A percentile compares a stretch with the other conserved stretches of the same genome.
These are phyloP conservation scores for Xanthorhoe designata DNA, from an alignment of 2,888 invertebrate species.

Conservation along the genomic window DNA sequence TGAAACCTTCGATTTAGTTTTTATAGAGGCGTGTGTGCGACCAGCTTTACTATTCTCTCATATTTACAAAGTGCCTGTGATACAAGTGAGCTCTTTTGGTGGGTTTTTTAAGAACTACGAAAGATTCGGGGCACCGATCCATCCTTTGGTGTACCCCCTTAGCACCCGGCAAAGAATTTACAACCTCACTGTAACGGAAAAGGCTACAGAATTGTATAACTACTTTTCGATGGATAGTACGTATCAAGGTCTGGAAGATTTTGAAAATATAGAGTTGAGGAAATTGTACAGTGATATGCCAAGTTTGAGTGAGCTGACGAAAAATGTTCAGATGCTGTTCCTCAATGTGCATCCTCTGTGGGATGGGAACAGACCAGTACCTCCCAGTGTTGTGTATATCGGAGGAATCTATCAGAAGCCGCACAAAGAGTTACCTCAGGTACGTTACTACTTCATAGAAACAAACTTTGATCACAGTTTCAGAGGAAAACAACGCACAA, in stretches of 20 bases:
- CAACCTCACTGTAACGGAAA: conserved; percentile 55
- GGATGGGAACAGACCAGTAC: conserved; percentile 60
- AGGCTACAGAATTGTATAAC: conserved; percentile 46
- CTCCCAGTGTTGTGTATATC: conserved; percentile 66
- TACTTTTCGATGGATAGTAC: conserved; percentile 34
- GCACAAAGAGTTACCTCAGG: conserved; percentile 61
- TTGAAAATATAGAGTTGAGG: conserved; percentile 32
- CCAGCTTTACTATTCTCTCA: conserved; percentile 45
- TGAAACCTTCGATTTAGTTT: conserved; percentile 53
- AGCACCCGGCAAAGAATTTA: conserved; percentile 42
- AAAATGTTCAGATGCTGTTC: conserved; percentile 59
- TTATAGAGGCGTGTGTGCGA: conserved; percentile 49
- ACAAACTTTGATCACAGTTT: too few relatives aligned
- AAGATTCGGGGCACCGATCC: conserved; percentile 51
- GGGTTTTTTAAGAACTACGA: conserved; percentile 38
- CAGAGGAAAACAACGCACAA: too few relatives aligned
- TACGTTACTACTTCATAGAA: conserved; percentile 25
- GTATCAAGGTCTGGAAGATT: conserved; percentile 5
- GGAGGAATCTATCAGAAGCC: conserved; percentile 67
- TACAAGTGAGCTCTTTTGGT: conserved; percentile 55
- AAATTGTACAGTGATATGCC: conserved; percentile 42
- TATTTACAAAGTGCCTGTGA: conserved; percentile 54
- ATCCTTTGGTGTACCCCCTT: conserved; percentile 56
- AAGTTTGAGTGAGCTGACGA: conserved; percentile 41
- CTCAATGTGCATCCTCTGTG: conserved; percentile 66